Evolutionary conservation across 2,888 invertebrate genomes (phyloP).

Genomic region (Nomada lathburiana): DNA sequence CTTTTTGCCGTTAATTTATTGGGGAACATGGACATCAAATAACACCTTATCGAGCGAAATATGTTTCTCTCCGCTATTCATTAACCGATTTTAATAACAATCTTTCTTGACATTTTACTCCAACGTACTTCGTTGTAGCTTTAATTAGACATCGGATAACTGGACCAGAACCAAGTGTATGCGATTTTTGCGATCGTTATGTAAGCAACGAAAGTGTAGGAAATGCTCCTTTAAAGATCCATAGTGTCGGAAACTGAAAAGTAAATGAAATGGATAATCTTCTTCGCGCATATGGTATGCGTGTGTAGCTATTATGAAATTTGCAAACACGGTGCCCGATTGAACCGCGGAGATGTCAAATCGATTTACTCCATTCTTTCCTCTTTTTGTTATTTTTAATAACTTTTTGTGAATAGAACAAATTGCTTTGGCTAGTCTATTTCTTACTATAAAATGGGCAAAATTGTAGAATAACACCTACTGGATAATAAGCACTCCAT

Average conservation of each 20-base stretch:
- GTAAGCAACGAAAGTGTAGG: conserved; percentile 26
- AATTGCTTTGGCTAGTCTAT: too few species aligned
- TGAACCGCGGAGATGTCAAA: too few species aligned
- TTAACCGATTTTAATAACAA: conserved; percentile 33
- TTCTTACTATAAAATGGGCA: too few species aligned
- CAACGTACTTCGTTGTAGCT: conserved; percentile 15
- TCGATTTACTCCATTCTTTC: too few species aligned
- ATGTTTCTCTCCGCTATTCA: neutral
- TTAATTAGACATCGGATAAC: conserved; percentile 44
- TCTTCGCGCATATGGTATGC: neutral
- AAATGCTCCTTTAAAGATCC: neutral
- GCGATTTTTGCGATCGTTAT: conserved; percentile 24
- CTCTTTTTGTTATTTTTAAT: too few species aligned
- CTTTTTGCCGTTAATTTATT: conserved; percentile 23
- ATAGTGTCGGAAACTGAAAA: neutral
- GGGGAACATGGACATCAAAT: conserved; percentile 25
- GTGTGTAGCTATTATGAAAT: too few species aligned
- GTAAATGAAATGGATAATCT: neutral
- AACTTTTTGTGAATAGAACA: too few species aligned
- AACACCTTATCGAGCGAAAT: conserved; percentile 32
- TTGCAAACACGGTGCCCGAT: too few species aligned
- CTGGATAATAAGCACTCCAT: too few species aligned
- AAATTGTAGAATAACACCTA: too few species aligned
- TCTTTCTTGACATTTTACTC: conserved; percentile 10
- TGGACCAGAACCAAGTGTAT: conserved; percentile 25